Conservation (phyloP, 2,113 vertebrate genomes). For the Pseudolaguvia tuberculata region DNA sequence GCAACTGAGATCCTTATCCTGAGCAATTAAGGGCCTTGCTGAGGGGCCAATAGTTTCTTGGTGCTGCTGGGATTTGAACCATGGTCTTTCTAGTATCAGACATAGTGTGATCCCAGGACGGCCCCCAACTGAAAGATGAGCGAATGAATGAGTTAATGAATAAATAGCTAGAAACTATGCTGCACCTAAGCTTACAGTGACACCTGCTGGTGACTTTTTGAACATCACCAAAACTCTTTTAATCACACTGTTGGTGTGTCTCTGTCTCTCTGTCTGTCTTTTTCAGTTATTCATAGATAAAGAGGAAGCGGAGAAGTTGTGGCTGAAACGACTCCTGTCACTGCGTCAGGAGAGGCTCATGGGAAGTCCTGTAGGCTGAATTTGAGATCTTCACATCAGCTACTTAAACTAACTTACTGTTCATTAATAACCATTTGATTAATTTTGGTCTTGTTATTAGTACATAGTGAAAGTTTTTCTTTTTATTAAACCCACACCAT, state of each 20-base stretch:
- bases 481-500: no score
- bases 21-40: no score
- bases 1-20: no score
- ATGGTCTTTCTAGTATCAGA: no score
- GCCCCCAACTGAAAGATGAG: no score
- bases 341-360: slow-evolving; percentile 91
- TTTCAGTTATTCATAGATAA: slow-evolving; percentile 88
- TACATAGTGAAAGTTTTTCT: background rate
- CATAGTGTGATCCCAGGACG: no score
- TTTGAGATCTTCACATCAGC: background rate
- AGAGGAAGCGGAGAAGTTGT: slow-evolving; percentile 84
- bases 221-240: background rate
- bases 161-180: background rate
- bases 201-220: slow-evolving; percentile 6
- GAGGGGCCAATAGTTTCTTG: no score
- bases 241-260: background rate
- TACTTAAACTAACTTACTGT: background rate
- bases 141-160: no score
- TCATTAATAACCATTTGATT: background rate
- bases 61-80: no score
- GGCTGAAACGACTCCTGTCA: slow-evolving; percentile 83
- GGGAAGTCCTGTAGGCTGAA: slow-evolving; percentile 87
- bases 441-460: background rate
- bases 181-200: background rate
- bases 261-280: background rate